phyloP scores from a whole-genome alignment of 2,888 invertebrate species.

The Drosophila affinis region DNA sequence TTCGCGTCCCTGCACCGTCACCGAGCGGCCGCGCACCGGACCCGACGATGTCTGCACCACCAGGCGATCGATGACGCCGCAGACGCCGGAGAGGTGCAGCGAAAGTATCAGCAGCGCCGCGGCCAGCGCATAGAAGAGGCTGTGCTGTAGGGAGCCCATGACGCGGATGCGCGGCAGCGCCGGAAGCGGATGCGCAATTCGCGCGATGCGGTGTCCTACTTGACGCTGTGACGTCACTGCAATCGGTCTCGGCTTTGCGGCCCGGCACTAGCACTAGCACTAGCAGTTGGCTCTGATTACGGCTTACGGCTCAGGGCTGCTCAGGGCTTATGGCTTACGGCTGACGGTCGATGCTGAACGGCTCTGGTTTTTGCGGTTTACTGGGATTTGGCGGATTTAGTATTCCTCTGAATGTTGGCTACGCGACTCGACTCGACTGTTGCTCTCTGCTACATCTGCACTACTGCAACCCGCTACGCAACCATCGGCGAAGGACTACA shows the following conservation, averaged over 20 bases:
- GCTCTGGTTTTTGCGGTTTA: neutral
- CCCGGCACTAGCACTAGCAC: slow-evolving; percentile 15
- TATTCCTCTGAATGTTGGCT: neutral
- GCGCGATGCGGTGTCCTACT: slow-evolving; percentile 54
- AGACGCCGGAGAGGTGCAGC: slow-evolving; percentile 76
- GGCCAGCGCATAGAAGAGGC: slow-evolving; percentile 42
- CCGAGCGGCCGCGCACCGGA: slow-evolving; percentile 91
- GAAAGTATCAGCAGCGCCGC: slow-evolving; percentile 71
- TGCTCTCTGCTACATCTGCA: slow-evolving; percentile 10
- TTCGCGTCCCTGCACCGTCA: slow-evolving; percentile 92
- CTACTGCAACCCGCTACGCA: slow-evolving; percentile 1
- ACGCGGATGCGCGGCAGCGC: slow-evolving; percentile 45
- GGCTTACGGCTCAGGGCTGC: neutral
- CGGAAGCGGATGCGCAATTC: slow-evolving; percentile 26
- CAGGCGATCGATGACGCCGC: slow-evolving; percentile 87
- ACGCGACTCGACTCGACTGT: neutral
- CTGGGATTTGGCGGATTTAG: neutral
- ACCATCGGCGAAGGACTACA: neutral
- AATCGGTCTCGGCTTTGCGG: slow-evolving; percentile 19
- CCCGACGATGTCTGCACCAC: slow-evolving; percentile 94
- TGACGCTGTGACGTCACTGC: slow-evolving; percentile 62
- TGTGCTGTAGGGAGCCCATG: slow-evolving; percentile 59
- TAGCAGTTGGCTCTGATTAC: slow-evolving; percentile 4
- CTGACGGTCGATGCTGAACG: neutral
- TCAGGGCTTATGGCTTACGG: neutral